Conservation (phyloP, 1,140 invertebrate genomes). For the Drosophila oshimai region DNA sequence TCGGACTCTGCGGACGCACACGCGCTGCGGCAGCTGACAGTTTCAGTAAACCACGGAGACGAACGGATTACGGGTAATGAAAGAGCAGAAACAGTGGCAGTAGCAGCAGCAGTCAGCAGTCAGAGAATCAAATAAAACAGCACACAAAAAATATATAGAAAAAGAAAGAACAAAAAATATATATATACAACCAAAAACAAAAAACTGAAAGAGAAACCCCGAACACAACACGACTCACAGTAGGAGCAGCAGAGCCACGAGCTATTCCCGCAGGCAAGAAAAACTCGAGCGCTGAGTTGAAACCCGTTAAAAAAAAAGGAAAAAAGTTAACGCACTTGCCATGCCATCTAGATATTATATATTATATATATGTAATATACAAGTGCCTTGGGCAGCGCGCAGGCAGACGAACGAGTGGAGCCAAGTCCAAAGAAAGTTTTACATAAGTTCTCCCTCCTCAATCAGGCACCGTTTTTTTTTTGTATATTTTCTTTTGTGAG, state of each 20-base stretch:
- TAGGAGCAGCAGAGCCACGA: neutral
- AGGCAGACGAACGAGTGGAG: constrained; percentile 9
- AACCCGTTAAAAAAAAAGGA: neutral
- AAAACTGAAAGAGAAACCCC: neutral
- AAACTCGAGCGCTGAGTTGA: neutral
- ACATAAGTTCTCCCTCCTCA: constrained; percentile 60
- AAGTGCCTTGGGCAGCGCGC: constrained; percentile 24
- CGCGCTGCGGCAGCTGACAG: constrained; percentile 76
- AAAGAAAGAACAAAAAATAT: neutral
- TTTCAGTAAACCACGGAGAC: constrained; percentile 83
- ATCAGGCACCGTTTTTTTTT: constrained; percentile 33
- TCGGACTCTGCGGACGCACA: constrained; percentile 70
- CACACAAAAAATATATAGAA: neutral
- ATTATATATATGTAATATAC: constrained; percentile 14
- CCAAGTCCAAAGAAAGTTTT: constrained; percentile 56
- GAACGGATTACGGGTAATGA: constrained; percentile 82
- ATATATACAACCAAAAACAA: neutral
- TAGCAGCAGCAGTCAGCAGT: neutral
- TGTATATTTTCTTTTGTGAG: constrained; percentile 41
- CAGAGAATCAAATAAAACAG: constrained; percentile 6
- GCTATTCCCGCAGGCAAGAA: neutral
- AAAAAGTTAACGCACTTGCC: constrained; percentile 13
- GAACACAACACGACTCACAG: neutral
- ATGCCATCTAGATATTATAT: constrained; percentile 2
- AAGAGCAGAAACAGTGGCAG: constrained; percentile 34